phyloP scores from a whole-genome alignment of 1,140 invertebrate genomes.

The Plutomurus gul region DNA sequence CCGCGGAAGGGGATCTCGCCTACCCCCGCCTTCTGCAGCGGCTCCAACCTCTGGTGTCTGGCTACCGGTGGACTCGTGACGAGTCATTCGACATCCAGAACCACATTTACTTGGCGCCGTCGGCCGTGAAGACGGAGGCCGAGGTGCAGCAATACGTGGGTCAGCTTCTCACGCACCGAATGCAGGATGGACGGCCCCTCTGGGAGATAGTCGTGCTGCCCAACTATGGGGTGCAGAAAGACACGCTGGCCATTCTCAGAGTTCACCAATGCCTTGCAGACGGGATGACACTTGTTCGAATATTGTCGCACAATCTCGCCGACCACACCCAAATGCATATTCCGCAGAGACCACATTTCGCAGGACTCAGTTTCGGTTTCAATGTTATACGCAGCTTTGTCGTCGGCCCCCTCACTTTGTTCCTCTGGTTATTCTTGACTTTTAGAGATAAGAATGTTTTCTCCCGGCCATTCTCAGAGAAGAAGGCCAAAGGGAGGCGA shows the following conservation, averaged over 20 bases:
- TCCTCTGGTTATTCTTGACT: constrained; percentile 59
- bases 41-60: constrained; percentile 58
- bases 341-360: constrained; percentile 59
- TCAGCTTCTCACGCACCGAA: constrained; percentile 58
- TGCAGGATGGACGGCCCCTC: constrained; percentile 60
- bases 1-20: constrained; percentile 57
- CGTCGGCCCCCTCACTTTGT: constrained; percentile 62
- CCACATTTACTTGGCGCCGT: constrained; percentile 61
- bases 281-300: constrained; percentile 62
- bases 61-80: constrained; percentile 63
- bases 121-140: constrained; percentile 53
- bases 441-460: constrained; percentile 50
- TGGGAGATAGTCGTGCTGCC: constrained; percentile 65
- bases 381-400: constrained; percentile 61
- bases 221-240: constrained; percentile 58
- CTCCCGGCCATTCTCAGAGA: constrained; percentile 49
- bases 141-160: constrained; percentile 61
- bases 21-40: constrained; percentile 62
- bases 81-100: constrained; percentile 62
- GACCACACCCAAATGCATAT: constrained; percentile 59
- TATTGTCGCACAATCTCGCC: constrained; percentile 61
- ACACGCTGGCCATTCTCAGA: constrained; percentile 62
- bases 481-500: background rate
- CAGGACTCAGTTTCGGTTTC: constrained; percentile 58
- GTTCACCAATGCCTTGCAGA: constrained; percentile 66